A percentile compares a stretch with the other conserved stretches of the same genome.
phyloP scores from a whole-genome alignment of 2,797 vertebrate genomes.

The Lepus townsendii region DNA sequence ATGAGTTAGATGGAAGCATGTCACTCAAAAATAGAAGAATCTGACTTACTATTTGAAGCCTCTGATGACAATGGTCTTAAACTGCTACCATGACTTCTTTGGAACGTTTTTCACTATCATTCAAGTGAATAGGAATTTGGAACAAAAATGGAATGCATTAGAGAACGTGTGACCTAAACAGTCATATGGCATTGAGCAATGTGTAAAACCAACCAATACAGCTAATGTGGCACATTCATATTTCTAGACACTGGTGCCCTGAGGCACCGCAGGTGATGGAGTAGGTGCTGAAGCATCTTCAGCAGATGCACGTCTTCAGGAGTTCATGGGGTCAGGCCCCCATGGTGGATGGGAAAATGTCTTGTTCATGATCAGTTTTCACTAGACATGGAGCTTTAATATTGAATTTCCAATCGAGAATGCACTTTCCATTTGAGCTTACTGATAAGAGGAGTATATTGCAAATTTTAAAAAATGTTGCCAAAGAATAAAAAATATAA shows the following conservation, averaged over 20 bases:
- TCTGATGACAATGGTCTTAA: not conserved
- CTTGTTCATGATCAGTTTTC: not conserved
- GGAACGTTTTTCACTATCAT: not conserved
- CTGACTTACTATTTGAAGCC: not conserved
- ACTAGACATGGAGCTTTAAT: not conserved
- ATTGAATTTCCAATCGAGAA: not conserved
- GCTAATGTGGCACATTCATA: accelerated
- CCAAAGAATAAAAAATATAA: conserved; percentile 14
- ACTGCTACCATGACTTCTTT: not conserved
- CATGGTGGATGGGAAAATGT: not conserved
- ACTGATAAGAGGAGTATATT: not conserved
- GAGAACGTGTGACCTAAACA: not conserved
- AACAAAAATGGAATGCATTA: conserved; percentile 4
- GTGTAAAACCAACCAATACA: not conserved
- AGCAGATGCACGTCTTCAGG: not conserved
- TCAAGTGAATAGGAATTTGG: not conserved
- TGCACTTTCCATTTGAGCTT: not conserved
- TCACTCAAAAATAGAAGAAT: not conserved
- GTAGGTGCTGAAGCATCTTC: not conserved
- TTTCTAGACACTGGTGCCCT: not conserved
- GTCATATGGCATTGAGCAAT: not conserved
- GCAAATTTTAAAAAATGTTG: not conserved
- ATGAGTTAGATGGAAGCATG: not conserved
- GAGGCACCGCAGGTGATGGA: not conserved
- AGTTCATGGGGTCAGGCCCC: not conserved